Base-by-base conservation (phyloP, 2,888 invertebrate species). In the Sesia apiformis region DNA sequence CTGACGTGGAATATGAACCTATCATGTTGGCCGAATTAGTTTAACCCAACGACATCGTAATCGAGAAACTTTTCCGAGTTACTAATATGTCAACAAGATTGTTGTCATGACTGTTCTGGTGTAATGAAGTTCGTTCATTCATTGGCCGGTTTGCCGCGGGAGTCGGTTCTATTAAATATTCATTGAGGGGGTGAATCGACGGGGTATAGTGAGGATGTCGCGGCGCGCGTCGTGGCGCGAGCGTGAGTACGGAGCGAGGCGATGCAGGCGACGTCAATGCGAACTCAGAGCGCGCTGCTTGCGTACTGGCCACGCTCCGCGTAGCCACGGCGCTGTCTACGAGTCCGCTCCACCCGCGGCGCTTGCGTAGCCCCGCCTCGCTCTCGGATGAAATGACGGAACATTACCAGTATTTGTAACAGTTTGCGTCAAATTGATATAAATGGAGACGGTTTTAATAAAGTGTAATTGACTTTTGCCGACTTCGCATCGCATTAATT, bases 381-480 rank as follows among this genome's bases (percentile, higher is more conserved):
- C 77, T 71, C 74, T 81, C 80, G 72, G 78, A 83, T 82, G 80
- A 86, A 86, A 87, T 82, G 84, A 85, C 84, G 79, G 84, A 84
- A 87, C 87, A 87, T 88, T 86, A 81, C 86, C 86, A 88, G 88
- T 89, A 88, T 89, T 89, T 88, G 88, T 88, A 88, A 87, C 88
- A 87, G 87, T 88, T 89, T 88, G 87, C 86, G 84, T 88, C 88
- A 89, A 89, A 89, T 89, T 89, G 88, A 89, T 88, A 89, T 89
- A 88, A 89, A 88, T 89, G 87, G 86, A 87, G 88, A 87, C 81
- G 87, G 86, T 87, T 89, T 89, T 89, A 89, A 89, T 89, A 88
- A 88, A 88, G 85, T 88, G 85, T 89, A 89, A 89, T 89, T 88
- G 88, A 89, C 88, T 89, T 88, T 87, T 87, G 87, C 84, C 83